phyloP scores from a whole-genome alignment of 2,113 vertebrate species.

The Pelmatolapia mariae region DNA sequence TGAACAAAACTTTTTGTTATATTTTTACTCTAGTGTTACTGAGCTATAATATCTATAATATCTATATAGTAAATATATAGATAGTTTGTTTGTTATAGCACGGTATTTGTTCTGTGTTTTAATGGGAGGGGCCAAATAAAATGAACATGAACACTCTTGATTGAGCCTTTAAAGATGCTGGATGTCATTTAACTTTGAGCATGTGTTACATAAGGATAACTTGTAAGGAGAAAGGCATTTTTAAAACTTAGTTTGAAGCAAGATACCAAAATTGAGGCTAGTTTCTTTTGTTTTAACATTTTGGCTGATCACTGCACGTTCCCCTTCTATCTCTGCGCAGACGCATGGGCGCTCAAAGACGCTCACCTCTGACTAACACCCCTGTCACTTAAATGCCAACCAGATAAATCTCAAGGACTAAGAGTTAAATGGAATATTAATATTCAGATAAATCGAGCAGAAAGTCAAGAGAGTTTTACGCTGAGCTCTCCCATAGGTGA shows the following conservation, averaged over 20 bases:
- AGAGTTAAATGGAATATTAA: constrained; percentile 46
- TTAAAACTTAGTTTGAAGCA: background rate
- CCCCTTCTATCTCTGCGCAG: background rate
- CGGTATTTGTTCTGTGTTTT: background rate
- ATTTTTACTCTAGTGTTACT: background rate
- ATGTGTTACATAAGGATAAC: background rate
- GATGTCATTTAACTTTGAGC: background rate
- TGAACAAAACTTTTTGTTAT: background rate
- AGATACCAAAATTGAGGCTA: background rate
- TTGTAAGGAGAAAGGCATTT: background rate
- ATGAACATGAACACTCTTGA: background rate
- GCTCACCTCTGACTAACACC: constrained; percentile 15
- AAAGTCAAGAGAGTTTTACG: constrained; percentile 34
- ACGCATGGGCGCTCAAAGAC: background rate
- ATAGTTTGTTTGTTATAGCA: background rate
- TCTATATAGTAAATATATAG: background rate
- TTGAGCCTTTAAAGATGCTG: background rate
- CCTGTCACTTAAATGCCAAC: constrained; percentile 47
- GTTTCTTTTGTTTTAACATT: background rate
- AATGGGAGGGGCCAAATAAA: background rate
- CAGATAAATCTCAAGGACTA: constrained; percentile 48
- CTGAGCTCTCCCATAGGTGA: constrained; percentile 16
- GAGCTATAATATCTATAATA: background rate
- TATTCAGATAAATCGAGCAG: constrained; percentile 50
- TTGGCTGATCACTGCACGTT: background rate